Percentiles rank a stretch among this genome's conserved stretches.
Evolutionary conservation across 2,797 vertebrate species (phyloP).

Genomic region (Hydrocynus forskahlii): DNA sequence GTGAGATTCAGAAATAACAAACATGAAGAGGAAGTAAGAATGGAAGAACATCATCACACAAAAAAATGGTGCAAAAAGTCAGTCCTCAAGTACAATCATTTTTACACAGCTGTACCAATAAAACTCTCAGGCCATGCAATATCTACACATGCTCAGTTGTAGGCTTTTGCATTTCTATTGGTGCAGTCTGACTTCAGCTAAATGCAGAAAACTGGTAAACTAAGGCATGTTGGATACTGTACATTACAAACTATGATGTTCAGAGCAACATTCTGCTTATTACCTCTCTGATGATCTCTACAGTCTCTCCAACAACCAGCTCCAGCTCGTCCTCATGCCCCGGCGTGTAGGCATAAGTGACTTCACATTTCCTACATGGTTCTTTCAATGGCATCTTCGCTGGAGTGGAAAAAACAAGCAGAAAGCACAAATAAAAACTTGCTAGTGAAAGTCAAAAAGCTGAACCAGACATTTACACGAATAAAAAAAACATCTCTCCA

Average conservation of each 20-base stretch:
- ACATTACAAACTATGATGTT: not conserved
- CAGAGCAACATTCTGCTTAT: conserved; percentile 23
- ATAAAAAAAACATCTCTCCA: not conserved
- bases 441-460: not conserved
- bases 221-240: not conserved
- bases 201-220: not conserved
- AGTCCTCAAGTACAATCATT: not conserved
- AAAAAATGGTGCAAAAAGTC: not conserved
- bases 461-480: not conserved
- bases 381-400: conserved; percentile 68
- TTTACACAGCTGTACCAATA: not conserved
- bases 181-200: not conserved
- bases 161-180: not conserved
- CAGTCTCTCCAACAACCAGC: conserved; percentile 76
- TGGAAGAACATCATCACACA: not conserved
- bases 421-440: not conserved
- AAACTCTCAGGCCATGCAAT: not conserved
- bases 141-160: not conserved
- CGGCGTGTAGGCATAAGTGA: conserved; percentile 74
- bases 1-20: not conserved
- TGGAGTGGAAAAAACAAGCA: conserved; percentile 62
- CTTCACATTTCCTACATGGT: conserved; percentile 80
- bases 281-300: conserved; percentile 86
- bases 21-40: not conserved
- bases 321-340: conserved; percentile 79